These are phyloP conservation scores for Eurytoma adleriae DNA, from an alignment of 2,888 invertebrate genomes.

Conservation along the genomic window DNA sequence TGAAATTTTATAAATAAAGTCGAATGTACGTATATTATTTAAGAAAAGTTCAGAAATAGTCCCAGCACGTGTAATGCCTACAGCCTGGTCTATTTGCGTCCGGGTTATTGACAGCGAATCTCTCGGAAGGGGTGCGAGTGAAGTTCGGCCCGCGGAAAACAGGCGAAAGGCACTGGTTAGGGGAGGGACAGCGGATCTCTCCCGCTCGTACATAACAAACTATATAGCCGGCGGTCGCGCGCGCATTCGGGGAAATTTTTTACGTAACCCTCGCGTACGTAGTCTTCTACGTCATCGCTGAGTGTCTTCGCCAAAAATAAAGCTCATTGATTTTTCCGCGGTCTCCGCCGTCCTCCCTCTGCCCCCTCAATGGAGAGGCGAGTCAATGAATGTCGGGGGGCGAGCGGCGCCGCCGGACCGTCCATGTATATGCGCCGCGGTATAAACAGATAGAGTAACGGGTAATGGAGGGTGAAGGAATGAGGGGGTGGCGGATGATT, in stretches of 20 bases:
- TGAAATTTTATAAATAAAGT: too few species aligned
- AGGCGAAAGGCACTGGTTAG: background rate
- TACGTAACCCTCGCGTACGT: constrained; percentile 22
- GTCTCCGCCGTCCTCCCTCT: background rate
- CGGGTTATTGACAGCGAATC: constrained; percentile 31
- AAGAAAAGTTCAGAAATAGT: too few species aligned
- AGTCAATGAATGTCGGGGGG: constrained; percentile 55
- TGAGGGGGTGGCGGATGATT: background rate
- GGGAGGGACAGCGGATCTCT: background rate
- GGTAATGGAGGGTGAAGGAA: constrained; percentile 28
- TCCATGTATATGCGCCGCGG: constrained; percentile 49
- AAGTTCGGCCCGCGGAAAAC: constrained; percentile 16
- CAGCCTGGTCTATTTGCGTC: too few species aligned
- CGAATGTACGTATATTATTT: too few species aligned
- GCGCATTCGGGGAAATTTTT: background rate
- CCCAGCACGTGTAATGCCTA: too few species aligned
- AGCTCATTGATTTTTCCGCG: constrained; percentile 66
- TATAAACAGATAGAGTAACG: constrained; percentile 9
- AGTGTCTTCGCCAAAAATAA: constrained; percentile 56
- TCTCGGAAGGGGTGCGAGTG: background rate
- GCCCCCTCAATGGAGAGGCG: constrained; percentile 34
- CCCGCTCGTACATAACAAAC: background rate
- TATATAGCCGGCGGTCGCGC: background rate
- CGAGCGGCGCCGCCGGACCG: constrained; percentile 42
- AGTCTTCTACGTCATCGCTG: constrained; percentile 46